Conservation (phyloP, 2,888 invertebrate genomes). For the Tupiocoris notatus region DNA sequence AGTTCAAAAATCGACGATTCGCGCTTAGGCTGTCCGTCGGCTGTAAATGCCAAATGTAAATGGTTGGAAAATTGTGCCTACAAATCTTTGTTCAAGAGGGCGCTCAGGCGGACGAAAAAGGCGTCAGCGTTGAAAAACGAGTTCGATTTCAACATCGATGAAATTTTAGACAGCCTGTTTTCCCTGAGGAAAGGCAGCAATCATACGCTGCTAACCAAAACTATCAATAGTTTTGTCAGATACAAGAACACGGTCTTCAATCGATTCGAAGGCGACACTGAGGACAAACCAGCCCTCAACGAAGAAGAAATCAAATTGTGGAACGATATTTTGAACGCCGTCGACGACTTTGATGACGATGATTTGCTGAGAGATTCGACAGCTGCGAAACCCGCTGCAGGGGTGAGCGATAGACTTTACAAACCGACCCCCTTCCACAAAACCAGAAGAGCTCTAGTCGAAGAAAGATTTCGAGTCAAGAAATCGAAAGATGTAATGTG, state of each 20-base stretch:
- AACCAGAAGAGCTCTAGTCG: constrained; percentile 11
- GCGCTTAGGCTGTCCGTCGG: not conserved
- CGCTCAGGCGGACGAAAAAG: constrained; percentile 18
- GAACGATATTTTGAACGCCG: not conserved
- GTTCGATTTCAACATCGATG: constrained; percentile 23
- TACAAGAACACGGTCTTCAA: constrained; percentile 20
- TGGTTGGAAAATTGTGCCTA: constrained; percentile 27
- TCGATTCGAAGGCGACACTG: not conserved
- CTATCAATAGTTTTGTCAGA: not conserved
- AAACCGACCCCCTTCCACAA: not conserved
- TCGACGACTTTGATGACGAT: not conserved
- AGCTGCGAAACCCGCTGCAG: too few relatives aligned
- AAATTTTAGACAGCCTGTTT: constrained; percentile 20
- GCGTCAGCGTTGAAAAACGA: constrained; percentile 1
- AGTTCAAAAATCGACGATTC: constrained; percentile 5
- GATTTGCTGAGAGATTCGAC: not conserved
- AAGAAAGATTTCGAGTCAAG: constrained; percentile 1
- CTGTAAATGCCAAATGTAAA: constrained; percentile 2
- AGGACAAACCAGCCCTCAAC: not conserved
- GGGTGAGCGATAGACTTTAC: constrained; percentile 11
- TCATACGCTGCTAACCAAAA: not conserved
- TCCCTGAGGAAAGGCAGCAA: constrained; percentile 3
- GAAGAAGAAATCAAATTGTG: constrained; percentile 26
- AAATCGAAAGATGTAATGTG: constrained; percentile 8
- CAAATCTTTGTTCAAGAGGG: constrained; percentile 15